Base-by-base conservation (phyloP, 1,140 invertebrate species). In the Halesus radiatus region DNA sequence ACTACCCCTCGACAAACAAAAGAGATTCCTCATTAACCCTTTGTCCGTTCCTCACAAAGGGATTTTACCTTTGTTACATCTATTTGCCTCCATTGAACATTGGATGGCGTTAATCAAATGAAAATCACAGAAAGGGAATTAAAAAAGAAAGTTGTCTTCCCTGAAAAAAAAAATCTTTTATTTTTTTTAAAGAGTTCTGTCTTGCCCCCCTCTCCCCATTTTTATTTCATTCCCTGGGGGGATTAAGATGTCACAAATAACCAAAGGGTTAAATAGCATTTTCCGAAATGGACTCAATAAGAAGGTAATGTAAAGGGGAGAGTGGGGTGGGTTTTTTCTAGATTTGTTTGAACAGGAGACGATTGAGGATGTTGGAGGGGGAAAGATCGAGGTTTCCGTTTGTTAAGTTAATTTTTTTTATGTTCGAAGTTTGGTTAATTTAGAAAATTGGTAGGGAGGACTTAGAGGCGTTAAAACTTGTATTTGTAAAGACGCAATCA, bases 1-100 rank as follows among this genome's bases (percentile, higher is more conserved):
- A n/a, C 60, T 22, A 66, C 50, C 60, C 32, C 62, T 78, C 56
- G 54, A 60, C 78, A 80, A 82, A 82, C 78, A 80, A 82, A 82
- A 74, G 70, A 66, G 76, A 78, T 76, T 78, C 68, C 79, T 80
- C 81, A 80, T 83, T 80, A 83, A 83, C 79, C 81, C 81, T 83
- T 83, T 83, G 81, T 83, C 58, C 78, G 77, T 64, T 60, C 70
- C 68, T 76, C 75, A 83, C 81, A 83, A 83, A 82, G 77, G 81
- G 70, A 29, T 77, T 45, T 32, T 75, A 75, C 72, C 77, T 80
- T 83, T 82, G 78, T 79, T 80, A 82, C 78, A 82, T 82, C 78
- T 83, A 83, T 83, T 83, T 83, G 80, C 81, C 77, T 80, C 81
- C 81, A 80, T 80, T 83, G 81, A 80, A 80, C 79, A 82, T 82